Percentiles rank a stretch among this genome's conserved stretches.
Conservation (phyloP, 2,113 vertebrate species). For the Hydrolagus affinis region DNA sequence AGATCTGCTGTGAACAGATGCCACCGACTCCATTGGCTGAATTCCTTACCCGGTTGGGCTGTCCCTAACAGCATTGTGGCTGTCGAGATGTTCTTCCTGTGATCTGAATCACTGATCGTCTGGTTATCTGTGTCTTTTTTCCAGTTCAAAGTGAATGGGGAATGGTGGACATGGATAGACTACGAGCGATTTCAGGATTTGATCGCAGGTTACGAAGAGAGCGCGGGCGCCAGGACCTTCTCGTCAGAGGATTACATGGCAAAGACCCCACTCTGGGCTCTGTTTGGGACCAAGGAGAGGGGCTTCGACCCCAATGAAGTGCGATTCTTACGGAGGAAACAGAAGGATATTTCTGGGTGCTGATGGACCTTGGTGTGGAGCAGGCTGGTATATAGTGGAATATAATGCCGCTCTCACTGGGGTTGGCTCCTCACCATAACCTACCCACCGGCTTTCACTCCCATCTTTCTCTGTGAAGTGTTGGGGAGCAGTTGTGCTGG, state of each 20-base stretch:
- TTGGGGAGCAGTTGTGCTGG: no score
- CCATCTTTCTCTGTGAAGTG: no score
- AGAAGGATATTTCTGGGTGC: slow-evolving; percentile 73
- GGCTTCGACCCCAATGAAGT: slow-evolving; percentile 81
- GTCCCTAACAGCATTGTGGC: no score
- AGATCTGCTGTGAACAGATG: no score
- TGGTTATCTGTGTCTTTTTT: slow-evolving; percentile 27
- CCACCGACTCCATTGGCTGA: no score
- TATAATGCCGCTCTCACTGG: no score
- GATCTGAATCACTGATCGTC: no score
- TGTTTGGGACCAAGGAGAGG: slow-evolving; percentile 70
- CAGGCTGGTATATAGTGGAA: no score
- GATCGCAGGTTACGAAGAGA: slow-evolving; percentile 51
- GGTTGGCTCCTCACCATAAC: no score
- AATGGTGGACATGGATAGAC: slow-evolving; percentile 91
- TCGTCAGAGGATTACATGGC: slow-evolving; percentile 69
- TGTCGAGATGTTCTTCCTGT: no score
- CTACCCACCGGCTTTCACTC: no score
- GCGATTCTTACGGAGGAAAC: slow-evolving; percentile 71
- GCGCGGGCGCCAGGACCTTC: slow-evolving; percentile 55
- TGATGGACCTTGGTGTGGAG: slow-evolving; percentile 46
- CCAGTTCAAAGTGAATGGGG: slow-evolving; percentile 72
- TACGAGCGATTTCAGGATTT: slow-evolving; percentile 79
- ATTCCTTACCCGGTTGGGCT: no score
- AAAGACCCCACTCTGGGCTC: slow-evolving; percentile 75